phyloP scores from a whole-genome alignment of 37 sponge, comb jelly and placozoan genomes.

The Chondrilla cf. caribensis region DNA sequence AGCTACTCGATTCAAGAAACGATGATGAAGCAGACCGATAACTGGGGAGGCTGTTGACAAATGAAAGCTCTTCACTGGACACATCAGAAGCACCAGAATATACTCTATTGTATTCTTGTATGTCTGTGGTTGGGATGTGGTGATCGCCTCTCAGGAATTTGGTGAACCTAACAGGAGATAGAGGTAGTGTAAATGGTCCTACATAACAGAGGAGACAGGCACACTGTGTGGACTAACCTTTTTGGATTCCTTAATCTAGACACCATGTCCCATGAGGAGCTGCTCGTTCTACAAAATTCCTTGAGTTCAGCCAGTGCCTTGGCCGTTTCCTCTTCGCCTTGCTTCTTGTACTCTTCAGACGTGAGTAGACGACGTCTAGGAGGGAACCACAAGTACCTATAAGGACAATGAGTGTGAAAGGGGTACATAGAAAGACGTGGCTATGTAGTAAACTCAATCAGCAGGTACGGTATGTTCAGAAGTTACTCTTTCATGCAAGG shows the following conservation, averaged over 20 bases:
- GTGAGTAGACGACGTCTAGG: conserved; percentile 31
- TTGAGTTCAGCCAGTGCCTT: conserved; percentile 61
- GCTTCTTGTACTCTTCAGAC: conserved; percentile 55
- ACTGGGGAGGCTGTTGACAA: too few species aligned
- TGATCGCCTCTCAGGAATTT: conserved; percentile 50
- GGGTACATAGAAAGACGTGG: neutral
- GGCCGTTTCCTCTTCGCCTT: conserved; percentile 69
- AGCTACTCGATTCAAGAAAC: too few species aligned
- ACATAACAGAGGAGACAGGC: neutral
- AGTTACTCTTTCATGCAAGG: too few species aligned
- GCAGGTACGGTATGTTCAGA: too few species aligned
- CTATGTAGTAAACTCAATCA: neutral
- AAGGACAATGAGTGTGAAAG: neutral
- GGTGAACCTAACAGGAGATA: conserved; percentile 43
- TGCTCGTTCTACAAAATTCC: conserved; percentile 27
- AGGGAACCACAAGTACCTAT: conserved; percentile 9
- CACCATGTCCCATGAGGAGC: conserved; percentile 2
- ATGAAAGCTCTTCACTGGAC: too few species aligned
- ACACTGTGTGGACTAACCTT: conserved; percentile 25
- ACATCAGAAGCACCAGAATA: neutral
- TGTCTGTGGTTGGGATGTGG: conserved; percentile 48
- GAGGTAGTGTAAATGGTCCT: neutral
- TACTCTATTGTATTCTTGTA: neutral
- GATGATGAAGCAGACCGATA: too few species aligned
- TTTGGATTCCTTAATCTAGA: conserved; percentile 30